phyloP scores from a whole-genome alignment of 2,888 invertebrate genomes.

The Hetaerina titia region DNA sequence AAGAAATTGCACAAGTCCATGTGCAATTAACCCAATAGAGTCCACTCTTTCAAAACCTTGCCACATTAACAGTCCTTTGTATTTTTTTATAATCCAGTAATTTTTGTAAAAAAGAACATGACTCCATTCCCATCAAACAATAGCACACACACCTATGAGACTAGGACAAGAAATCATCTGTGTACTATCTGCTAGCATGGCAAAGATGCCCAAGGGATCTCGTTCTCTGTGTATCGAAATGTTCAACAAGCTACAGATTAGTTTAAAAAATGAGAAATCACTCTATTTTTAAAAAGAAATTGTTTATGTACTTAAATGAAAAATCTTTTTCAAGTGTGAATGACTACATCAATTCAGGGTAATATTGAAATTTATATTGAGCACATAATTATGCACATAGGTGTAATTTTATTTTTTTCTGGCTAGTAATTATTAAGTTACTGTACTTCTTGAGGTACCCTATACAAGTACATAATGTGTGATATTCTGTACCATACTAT shows the following conservation, averaged over 20 bases:
- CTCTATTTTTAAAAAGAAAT: not conserved
- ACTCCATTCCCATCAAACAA: not conserved
- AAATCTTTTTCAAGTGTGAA: not conserved
- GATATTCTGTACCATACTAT: not conserved
- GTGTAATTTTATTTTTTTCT: not conserved
- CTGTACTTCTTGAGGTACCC: not conserved
- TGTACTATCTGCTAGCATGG: not conserved
- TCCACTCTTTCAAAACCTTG: too few relatives aligned
- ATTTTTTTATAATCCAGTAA: not conserved
- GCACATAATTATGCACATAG: not conserved
- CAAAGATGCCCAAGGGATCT: not conserved
- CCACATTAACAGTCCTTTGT: too few relatives aligned
- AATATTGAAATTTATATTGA: not conserved
- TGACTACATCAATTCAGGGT: not conserved
- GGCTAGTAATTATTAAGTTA: not conserved
- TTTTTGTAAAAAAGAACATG: not conserved
- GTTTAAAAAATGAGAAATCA: constrained; percentile 5
- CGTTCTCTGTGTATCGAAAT: not conserved
- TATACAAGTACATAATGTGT: not conserved
- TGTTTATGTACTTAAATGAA: not conserved
- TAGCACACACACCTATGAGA: not conserved
- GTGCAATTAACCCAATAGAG: too few relatives aligned
- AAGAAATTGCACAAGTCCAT: too few relatives aligned
- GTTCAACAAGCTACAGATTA: not conserved
- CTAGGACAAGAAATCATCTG: not conserved